Conservation (phyloP, 2,797 vertebrate genomes). For the Notolepis coatsorum region DNA sequence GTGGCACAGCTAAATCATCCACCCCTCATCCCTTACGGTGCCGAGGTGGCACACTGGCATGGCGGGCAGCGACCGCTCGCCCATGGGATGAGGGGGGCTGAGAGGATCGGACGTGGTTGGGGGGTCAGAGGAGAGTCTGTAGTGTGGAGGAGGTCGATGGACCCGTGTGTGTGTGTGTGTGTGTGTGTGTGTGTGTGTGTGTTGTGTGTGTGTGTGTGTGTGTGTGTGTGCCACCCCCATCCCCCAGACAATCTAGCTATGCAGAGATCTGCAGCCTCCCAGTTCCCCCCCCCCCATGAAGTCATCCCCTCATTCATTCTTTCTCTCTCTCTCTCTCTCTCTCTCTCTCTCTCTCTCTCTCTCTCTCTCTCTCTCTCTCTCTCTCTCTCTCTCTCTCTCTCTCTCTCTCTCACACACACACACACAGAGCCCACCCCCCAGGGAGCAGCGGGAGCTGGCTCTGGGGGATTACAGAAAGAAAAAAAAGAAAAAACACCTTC, state of each 20-base stretch:
- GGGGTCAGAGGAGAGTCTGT: conserved; percentile 18
- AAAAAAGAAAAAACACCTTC: conserved; percentile 70
- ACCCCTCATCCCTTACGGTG: conserved; percentile 45
- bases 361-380: background rate
- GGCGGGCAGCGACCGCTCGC: conserved; percentile 45
- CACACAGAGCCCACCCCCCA: conserved; percentile 68
- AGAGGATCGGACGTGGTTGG: conserved; percentile 57
- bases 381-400: background rate
- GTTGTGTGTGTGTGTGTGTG: conserved; percentile 19
- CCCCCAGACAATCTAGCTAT: conserved; percentile 41
- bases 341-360: background rate
- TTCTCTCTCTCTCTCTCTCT: background rate
- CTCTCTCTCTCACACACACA: conserved; percentile 1
- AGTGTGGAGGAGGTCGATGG: conserved; percentile 27
- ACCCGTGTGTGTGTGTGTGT: conserved; percentile 30
- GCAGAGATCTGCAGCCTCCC: conserved; percentile 45
- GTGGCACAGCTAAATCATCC: conserved; percentile 63
- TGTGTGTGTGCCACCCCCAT: conserved; percentile 44
- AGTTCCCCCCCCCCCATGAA: conserved; percentile 44
- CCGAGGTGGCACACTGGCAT: conserved; percentile 55
- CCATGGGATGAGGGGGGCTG: conserved; percentile 57
- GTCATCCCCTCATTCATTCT: conserved; percentile 14
- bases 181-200: conserved; percentile 1
- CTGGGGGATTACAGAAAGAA: conserved; percentile 79
- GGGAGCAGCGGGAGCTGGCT: conserved; percentile 80